Conservation (phyloP, 2,888 invertebrate species). For the Tenthredo distinguenda region DNA sequence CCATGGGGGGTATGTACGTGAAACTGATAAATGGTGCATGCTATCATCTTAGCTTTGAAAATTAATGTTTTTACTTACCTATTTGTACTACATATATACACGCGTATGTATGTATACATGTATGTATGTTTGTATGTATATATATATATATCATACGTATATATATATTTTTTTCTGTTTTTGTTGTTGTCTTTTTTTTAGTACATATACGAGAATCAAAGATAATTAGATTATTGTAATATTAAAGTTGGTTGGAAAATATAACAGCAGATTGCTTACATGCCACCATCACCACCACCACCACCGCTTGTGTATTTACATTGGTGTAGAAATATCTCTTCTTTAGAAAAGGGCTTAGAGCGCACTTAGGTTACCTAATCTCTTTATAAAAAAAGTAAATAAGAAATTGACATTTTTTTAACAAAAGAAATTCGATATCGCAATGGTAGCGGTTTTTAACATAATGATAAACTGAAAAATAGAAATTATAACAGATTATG, state of each 20-base stretch:
- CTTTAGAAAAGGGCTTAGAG: conserved; percentile 47
- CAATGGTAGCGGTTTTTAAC: not conserved
- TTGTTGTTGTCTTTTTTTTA: not conserved
- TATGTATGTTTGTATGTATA: not conserved
- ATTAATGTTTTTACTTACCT: conserved; percentile 41
- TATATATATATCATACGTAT: too few relatives aligned
- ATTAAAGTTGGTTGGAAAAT: conserved; percentile 57
- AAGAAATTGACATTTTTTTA: not conserved
- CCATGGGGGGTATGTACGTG: not conserved
- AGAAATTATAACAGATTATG: not conserved
- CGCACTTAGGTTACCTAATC: conserved; percentile 37
- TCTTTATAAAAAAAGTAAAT: not conserved
- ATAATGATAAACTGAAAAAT: not conserved
- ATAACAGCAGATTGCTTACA: conserved; percentile 65
- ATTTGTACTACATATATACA: conserved; percentile 1
- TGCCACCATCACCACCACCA: conserved; percentile 72
- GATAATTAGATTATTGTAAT: conserved; percentile 51
- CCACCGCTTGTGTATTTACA: conserved; percentile 68
- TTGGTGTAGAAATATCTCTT: conserved; percentile 39
- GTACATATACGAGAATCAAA: conserved; percentile 39
- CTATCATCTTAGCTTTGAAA: conserved; percentile 43
- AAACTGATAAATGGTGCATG: conserved; percentile 44
- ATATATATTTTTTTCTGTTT: not conserved
- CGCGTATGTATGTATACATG: not conserved
- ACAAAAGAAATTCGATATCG: not conserved